Evolutionary conservation across 64 coral and sea anemone genomes (phyloP).

Genomic region (Catalaphyllia jardinei): DNA sequence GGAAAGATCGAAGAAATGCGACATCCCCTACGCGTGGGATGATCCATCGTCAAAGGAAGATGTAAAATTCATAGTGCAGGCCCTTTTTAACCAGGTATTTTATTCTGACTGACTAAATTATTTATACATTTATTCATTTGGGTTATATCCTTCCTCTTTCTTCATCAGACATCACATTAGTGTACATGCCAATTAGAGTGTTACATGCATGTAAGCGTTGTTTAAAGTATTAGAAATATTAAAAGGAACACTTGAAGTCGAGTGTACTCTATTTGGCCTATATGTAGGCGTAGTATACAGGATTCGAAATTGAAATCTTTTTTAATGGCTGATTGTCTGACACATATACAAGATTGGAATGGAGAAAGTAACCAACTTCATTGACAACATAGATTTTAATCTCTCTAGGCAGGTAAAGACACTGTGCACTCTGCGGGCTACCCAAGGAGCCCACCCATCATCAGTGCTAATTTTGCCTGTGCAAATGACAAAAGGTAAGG

Average conservation of each 20-base stretch:
- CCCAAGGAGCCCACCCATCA: constrained; percentile 35
- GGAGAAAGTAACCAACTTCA: background rate
- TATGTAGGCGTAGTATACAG: no score
- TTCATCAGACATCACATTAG: no score
- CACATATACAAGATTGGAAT: no score
- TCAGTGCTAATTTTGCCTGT: constrained; percentile 52
- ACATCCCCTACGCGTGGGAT: constrained; percentile 50
- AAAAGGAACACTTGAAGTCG: no score
- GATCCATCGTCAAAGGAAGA: constrained; percentile 17
- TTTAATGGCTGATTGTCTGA: no score
- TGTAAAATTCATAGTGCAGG: constrained; percentile 26
- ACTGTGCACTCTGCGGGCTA: constrained; percentile 6
- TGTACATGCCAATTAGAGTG: no score
- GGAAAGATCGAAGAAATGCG: background rate
- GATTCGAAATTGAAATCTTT: no score
- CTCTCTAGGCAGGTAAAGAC: constrained; percentile 24
- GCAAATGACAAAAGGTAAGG: constrained; percentile 29
- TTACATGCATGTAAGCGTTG: no score
- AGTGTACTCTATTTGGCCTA: no score
- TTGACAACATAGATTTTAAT: background rate
- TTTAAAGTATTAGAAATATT: no score
- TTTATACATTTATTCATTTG: no score
- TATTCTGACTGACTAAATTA: background rate
- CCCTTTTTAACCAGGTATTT: constrained; percentile 32
- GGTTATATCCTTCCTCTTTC: no score